Base-by-base conservation (phyloP, 2,797 vertebrate species). In the Pseudochirops cupreus region DNA sequence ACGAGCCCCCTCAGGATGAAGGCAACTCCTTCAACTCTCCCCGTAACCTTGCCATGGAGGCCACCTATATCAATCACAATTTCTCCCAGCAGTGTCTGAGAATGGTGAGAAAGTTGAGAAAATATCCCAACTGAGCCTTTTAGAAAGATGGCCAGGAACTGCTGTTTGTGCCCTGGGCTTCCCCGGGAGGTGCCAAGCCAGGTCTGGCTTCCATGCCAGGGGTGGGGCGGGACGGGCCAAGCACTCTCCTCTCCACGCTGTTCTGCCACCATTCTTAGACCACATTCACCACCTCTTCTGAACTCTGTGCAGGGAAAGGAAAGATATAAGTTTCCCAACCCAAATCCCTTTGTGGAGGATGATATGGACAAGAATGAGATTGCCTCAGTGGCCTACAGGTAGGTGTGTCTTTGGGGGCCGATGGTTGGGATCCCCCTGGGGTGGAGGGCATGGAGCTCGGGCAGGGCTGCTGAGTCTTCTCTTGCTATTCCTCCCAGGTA, bases 21-120 rank as follows among this genome's bases (percentile, higher is more conserved):
- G 99, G 99, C 57, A 99, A 99, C 98, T 99, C 99, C 96, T 99
- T 99, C 98, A 99, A 99, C 98, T 99, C 99, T 0, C 99, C 99
- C 0, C 99, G 99, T 57, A 99, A 99, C 98, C 98, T 99, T 98
- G 99, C 99, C 14, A 99, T 99, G 99, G 99, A 99, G 98, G 99
- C 99, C 5, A 99, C 99, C 0, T 99, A 99, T 99, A 99, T 99
- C 99, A 99, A 99, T 98, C 99, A 99, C 98, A 99, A 99, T 98
- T 99, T 99, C 98, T 99, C 99, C 97, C 99, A 99, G 99, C 99
- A 99, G 98, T 99, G 99, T 97, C 98, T 99, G 97, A 99, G 99
- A 96, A 99, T 99, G 99, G 99, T 99, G 97, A 97, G 98, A 26
- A 56, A 10, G 4, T 9, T n/a, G 26, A 26, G 39, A 93, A 18